Base-by-base conservation (phyloP, 2,888 invertebrate species). In the Bombylius discolor region DNA sequence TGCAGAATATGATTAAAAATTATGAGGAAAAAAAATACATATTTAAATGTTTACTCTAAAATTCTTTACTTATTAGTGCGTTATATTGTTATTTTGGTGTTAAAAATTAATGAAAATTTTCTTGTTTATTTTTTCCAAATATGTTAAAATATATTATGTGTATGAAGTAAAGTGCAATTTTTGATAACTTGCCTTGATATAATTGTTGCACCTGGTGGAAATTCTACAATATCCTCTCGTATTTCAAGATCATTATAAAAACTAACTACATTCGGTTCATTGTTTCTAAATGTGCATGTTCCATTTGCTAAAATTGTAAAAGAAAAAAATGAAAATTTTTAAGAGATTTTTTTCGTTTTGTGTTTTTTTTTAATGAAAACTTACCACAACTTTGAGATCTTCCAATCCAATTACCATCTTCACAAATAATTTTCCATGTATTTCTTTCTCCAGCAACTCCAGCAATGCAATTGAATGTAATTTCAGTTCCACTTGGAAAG, bases 1-100 rank as follows among this genome's bases (percentile, higher is more conserved):
- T 42, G 92, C 96, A 0, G 97, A 97, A 72, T 97, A 89, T 71
- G 96, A 97, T 72, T 96, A 76, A 78, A 56, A 53, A 46, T 9
- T 9, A 36, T 36, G 9, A 23, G 23, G 2, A 23, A 23, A 23
- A 23, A 23, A 23, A 23, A 23, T 2, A 23, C 23, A 23, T 23
- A 23, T 23, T 23, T 23, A 23, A 23, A 23, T 23, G 23, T 23
- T n/a, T 23, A 23, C 23, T 23, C 23, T 23, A 23, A 23, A 23
- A 23, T 23, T 23, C 23, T 23, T 23, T 23, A 23, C 23, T 23
- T 23, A 23, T 23, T 23, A 23, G 3, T 23, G 23, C 23, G 23
- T 23, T 23, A 23, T 23, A 23, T 23, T 23, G 23, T 23, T 23
- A 23, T 23, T 23, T 23, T 23, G 23, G 23, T 23, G 23, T 23